Percentiles rank a stretch among this genome's conserved stretches.
Evolutionary conservation across 2,797 vertebrate genomes (phyloP).

Genomic region (Gypaetus barbatus): DNA sequence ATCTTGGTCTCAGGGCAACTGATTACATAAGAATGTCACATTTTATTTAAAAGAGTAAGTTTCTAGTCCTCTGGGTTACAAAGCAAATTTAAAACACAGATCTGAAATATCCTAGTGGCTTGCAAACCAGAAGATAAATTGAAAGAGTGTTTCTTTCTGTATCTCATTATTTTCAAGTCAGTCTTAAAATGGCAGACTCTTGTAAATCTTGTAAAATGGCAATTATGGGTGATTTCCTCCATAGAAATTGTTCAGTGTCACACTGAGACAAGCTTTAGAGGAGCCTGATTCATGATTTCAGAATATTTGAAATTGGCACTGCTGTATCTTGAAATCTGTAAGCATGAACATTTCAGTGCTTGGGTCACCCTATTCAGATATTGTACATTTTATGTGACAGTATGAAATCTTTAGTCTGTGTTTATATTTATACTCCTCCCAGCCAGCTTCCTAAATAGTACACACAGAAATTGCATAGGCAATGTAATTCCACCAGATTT

Average conservation of each 20-base stretch:
- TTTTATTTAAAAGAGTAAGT: constrained; percentile 30
- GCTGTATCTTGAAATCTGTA: not conserved
- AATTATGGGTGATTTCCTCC: constrained; percentile 5
- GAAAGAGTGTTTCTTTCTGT: not conserved
- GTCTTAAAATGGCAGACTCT: not conserved
- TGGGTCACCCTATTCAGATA: not conserved
- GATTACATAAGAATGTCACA: constrained; percentile 22
- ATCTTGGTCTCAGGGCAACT: constrained; percentile 2
- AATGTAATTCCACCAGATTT: not conserved
- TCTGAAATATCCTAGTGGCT: not conserved
- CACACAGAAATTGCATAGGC: not conserved
- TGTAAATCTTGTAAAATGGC: constrained; percentile 11
- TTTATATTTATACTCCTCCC: not conserved
- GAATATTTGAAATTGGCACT: not conserved
- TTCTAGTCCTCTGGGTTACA: not conserved
- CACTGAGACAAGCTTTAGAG: not conserved
- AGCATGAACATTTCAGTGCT: not conserved
- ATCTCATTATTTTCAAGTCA: constrained; percentile 8
- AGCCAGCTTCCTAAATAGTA: not conserved
- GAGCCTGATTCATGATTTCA: not conserved
- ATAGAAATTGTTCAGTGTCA: not conserved
- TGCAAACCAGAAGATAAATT: not conserved
- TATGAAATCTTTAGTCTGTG: not conserved
- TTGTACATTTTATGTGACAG: not conserved
- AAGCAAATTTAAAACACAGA: constrained; percentile 7